Conservation (phyloP, 37 sponge, comb jelly and placozoan genomes). For the Aphrocallistes beatrix region DNA sequence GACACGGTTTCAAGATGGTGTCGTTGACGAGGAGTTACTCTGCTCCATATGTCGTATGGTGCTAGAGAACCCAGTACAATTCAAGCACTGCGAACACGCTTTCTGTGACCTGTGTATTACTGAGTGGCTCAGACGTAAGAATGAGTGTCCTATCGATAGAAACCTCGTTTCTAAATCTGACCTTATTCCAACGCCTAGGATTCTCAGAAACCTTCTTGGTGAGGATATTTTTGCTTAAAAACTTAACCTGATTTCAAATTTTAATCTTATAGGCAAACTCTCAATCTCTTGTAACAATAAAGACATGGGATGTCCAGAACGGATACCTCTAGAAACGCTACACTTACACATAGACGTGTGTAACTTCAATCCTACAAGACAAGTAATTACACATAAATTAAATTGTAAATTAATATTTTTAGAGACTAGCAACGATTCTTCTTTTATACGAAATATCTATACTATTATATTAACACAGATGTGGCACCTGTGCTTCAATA, state of each 20-base stretch:
- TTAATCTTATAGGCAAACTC: conserved; percentile 34
- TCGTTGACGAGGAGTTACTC: conserved; percentile 82
- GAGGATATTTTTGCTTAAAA: background rate
- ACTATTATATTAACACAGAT: no score
- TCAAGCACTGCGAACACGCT: conserved; percentile 79
- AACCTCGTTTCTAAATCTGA: conserved; percentile 50
- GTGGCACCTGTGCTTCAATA: no score
- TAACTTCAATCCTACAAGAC: conserved; percentile 72
- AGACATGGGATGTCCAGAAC: conserved; percentile 61
- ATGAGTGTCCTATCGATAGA: conserved; percentile 78
- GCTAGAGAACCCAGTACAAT: conserved; percentile 67
- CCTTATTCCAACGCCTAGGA: conserved; percentile 73
- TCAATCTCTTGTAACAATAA: conserved; percentile 74
- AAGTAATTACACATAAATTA: no score
- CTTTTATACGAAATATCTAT: no score
- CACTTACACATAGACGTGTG: conserved; percentile 58
- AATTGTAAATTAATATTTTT: no score
- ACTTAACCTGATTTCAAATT: background rate
- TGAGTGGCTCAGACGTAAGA: conserved; percentile 80
- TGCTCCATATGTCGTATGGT: conserved; percentile 84
- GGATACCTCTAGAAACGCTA: conserved; percentile 59
- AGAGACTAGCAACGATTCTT: no score
- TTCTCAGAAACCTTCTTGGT: conserved; percentile 69
- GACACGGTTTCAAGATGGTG: conserved; percentile 48
- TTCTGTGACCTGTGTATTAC: conserved; percentile 77